Conservation (phyloP, 2,797 vertebrate species). For the Diceros bicornis region DNA sequence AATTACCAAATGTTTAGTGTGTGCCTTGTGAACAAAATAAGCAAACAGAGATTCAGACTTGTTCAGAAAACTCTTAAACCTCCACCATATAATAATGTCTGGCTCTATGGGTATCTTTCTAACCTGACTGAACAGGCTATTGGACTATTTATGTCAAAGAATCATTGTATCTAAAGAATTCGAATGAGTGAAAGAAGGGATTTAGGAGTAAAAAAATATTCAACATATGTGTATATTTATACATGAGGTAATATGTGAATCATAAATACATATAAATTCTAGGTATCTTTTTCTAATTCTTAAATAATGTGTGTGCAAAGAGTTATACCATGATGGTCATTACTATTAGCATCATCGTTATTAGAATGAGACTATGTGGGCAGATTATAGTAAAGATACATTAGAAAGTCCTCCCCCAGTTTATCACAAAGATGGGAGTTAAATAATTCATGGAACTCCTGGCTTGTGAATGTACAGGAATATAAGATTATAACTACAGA, state of each 20-base stretch:
- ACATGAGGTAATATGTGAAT: neutral
- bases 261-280: neutral
- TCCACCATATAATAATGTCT: neutral
- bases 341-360: neutral
- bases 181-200: neutral
- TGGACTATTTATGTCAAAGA: neutral
- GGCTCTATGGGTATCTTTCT: neutral
- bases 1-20: constrained; percentile 52
- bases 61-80: constrained; percentile 30
- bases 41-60: constrained; percentile 40
- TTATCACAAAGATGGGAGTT: constrained; percentile 48
- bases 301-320: neutral
- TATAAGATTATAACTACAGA: constrained; percentile 55
- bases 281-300: constrained; percentile 40
- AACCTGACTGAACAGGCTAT: neutral
- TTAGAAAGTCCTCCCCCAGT: constrained; percentile 17
- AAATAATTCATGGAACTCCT: constrained; percentile 60
- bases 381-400: constrained; percentile 43
- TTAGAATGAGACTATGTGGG: neutral
- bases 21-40: constrained; percentile 38
- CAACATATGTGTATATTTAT: neutral
- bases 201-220: constrained; percentile 47
- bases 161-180: constrained; percentile 43
- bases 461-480: neutral
- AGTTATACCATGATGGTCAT: neutral